phyloP scores from a whole-genome alignment of 1,140 invertebrate genomes.

The Mylabris phalerata region DNA sequence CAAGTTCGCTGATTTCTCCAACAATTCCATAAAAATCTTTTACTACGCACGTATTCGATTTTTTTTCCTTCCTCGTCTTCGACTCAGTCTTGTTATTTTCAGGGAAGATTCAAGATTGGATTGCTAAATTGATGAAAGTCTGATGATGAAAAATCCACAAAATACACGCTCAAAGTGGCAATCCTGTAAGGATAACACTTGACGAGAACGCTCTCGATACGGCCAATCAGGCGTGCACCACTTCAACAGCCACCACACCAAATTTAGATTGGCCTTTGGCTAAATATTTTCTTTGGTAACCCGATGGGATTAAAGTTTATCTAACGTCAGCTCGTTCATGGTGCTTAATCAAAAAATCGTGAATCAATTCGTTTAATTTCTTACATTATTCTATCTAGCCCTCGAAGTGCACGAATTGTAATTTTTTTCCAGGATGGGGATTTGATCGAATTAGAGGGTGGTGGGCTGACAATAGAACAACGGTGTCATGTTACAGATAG shows the following conservation, averaged over 20 bases:
- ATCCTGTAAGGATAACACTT: slow-evolving; percentile 30
- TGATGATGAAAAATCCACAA: slow-evolving; percentile 27
- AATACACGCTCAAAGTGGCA: slow-evolving; percentile 20
- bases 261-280: slow-evolving; percentile 43
- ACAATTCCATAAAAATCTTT: no score
- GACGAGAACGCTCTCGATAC: slow-evolving; percentile 24
- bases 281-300: slow-evolving; percentile 43
- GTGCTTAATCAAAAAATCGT: no score
- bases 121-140: background rate
- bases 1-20: slow-evolving; percentile 11
- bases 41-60: no score
- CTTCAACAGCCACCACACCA: slow-evolving; percentile 18
- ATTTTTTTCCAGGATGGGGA: no score
- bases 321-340: slow-evolving; percentile 16
- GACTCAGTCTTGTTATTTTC: background rate
- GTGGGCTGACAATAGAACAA: no score
- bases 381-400: no score
- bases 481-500: slow-evolving; percentile 37
- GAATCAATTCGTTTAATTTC: no score
- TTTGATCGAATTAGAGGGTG: no score
- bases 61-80: no score
- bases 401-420: no score
- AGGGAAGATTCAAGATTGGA: background rate
- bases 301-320: slow-evolving; percentile 41
- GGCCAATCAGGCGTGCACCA: slow-evolving; percentile 27